These are phyloP conservation scores for Philaenus spumarius DNA, from an alignment of 1,140 invertebrate species.

Conservation along the genomic window DNA sequence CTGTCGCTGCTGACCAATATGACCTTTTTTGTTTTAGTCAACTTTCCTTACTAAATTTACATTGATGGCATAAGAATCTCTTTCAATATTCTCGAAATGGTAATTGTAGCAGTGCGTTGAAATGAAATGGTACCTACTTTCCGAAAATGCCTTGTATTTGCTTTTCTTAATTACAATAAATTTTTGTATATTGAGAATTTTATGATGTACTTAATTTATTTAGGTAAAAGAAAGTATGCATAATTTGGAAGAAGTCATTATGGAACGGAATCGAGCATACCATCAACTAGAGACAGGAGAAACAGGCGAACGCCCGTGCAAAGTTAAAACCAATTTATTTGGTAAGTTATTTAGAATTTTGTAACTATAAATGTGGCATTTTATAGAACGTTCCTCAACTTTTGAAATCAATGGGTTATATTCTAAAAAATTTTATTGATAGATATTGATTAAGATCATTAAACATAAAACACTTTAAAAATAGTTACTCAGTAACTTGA, in stretches of 20 bases:
- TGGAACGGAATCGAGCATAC: slow-evolving; percentile 89
- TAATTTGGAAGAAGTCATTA: slow-evolving; percentile 85
- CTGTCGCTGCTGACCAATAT: too few relatives aligned
- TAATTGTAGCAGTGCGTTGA: too few relatives aligned
- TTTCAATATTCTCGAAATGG: too few relatives aligned
- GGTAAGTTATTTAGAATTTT: slow-evolving; percentile 38
- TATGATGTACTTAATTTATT: slow-evolving; percentile 24
- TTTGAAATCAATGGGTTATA: too few relatives aligned
- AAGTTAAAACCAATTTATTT: slow-evolving; percentile 49
- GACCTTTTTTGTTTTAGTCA: too few relatives aligned
- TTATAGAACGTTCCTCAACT: slow-evolving; percentile 28
- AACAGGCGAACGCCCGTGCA: slow-evolving; percentile 64
- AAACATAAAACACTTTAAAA: background rate
- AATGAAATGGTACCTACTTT: too few relatives aligned
- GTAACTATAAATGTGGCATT: slow-evolving; percentile 14
- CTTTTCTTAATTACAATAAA: too few relatives aligned
- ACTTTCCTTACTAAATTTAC: too few relatives aligned
- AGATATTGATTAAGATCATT: slow-evolving; percentile 11
- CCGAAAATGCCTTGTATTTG: too few relatives aligned
- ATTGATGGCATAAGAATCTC: too few relatives aligned
- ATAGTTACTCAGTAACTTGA: background rate
- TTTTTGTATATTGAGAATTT: too few relatives aligned
- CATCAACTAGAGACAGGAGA: slow-evolving; percentile 84
- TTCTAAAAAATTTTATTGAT: too few relatives aligned
- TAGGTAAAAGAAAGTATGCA: slow-evolving; percentile 88